Evolutionary conservation across 2,797 vertebrate genomes (phyloP).

Genomic region (Adrianichthys oophorus): DNA sequence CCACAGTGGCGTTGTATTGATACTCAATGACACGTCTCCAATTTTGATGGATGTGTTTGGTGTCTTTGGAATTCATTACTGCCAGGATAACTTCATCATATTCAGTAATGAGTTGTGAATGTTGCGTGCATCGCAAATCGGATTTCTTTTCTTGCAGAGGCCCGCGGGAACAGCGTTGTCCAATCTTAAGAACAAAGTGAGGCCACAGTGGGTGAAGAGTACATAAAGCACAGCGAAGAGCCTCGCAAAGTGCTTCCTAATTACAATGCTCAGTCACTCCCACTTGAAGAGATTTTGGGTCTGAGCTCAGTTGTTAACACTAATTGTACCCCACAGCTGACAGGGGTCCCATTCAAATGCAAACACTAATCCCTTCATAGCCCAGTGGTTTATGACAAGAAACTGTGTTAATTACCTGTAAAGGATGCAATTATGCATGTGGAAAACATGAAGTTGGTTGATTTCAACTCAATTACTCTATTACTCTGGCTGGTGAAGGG

Average conservation of each 20-base stretch:
- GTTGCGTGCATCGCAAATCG: constrained; percentile 25
- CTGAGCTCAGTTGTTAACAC: constrained; percentile 66
- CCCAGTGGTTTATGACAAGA: constrained; percentile 63
- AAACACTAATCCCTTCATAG: constrained; percentile 68
- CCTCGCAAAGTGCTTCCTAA: constrained; percentile 45
- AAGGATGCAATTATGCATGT: constrained; percentile 56
- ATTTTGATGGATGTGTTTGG: constrained; percentile 45
- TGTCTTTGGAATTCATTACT: constrained; percentile 30
- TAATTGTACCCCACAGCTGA: constrained; percentile 67
- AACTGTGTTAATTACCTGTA: constrained; percentile 63
- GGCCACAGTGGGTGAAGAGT: constrained; percentile 25
- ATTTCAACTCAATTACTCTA: constrained; percentile 44
- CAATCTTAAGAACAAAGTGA: constrained; percentile 22
- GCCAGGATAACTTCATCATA: constrained; percentile 45
- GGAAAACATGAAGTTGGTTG: constrained; percentile 52
- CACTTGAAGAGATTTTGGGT: constrained; percentile 60
- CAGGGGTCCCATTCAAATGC: constrained; percentile 63
- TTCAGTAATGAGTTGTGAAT: constrained; percentile 42
- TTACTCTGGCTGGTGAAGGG: constrained; percentile 3
- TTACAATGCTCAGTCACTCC: constrained; percentile 56
- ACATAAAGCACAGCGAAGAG: constrained; percentile 34
- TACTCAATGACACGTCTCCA: constrained; percentile 40
- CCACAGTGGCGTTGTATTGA: constrained; percentile 33
- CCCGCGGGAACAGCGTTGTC: not conserved
- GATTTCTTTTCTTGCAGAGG: constrained; percentile 4